phyloP scores from a whole-genome alignment of 2,113 vertebrate genomes.

The Hemibagrus wyckioides region DNA sequence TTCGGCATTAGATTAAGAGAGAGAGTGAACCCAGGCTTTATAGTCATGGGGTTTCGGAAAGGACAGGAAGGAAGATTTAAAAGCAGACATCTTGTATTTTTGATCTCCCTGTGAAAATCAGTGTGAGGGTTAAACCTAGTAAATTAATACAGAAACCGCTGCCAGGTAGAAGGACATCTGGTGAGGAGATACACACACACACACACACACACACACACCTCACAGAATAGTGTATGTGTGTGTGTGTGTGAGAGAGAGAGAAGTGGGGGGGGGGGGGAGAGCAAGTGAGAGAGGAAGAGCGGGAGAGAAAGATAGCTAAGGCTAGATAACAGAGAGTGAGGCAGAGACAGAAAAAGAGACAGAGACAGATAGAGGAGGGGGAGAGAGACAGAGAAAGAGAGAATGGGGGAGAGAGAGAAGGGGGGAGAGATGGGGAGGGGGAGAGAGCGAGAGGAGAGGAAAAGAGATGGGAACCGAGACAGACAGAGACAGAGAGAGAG shows the following conservation, averaged over 20 bases:
- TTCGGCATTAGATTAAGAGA: background rate
- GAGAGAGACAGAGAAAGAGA: background rate
- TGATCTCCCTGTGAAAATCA: constrained; percentile 14
- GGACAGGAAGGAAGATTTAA: background rate
- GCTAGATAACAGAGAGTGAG: background rate
- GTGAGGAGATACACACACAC: constrained; percentile 34
- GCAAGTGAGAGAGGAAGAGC: background rate
- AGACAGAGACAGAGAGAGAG: no score
- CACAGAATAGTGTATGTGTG: background rate
- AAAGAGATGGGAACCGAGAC: no score
- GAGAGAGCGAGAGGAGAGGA: background rate
- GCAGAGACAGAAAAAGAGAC: background rate
- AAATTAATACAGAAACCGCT: constrained; percentile 41
- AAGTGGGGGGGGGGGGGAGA: background rate
- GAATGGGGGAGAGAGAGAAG: background rate
- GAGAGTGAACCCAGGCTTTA: background rate
- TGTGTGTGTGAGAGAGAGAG: background rate
- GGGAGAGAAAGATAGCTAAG: background rate
- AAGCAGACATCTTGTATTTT: background rate
- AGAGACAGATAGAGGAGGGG: background rate
- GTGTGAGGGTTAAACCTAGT: constrained; percentile 32
- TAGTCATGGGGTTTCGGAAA: background rate
- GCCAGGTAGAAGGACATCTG: constrained; percentile 49
- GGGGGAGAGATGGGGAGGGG: constrained; percentile 24
- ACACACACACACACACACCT: background rate